Conservation (phyloP, 2,797 vertebrate species). For the Staurois parvus region DNA sequence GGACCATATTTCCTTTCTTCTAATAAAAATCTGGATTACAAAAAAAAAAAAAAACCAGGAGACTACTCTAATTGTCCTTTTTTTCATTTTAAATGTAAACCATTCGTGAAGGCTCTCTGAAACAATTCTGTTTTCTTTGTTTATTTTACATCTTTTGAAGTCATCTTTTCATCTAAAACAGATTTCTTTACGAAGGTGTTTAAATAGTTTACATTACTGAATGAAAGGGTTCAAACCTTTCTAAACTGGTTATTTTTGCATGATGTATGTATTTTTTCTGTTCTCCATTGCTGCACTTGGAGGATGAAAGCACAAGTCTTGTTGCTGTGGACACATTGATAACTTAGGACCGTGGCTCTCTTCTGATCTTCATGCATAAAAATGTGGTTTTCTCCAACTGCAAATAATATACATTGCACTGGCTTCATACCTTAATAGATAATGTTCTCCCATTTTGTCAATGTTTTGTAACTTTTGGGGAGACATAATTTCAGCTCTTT, state of each 20-base stretch:
- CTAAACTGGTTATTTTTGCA: too few relatives aligned
- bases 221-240: too few relatives aligned
- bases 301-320: too few relatives aligned
- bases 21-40: slow-evolving; percentile 49
- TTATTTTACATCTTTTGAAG: slow-evolving; percentile 43
- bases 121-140: slow-evolving; percentile 14
- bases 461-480: too few relatives aligned
- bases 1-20: slow-evolving; percentile 41
- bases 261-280: neutral
- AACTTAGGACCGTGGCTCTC: too few relatives aligned
- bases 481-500: too few relatives aligned
- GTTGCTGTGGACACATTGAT: neutral
- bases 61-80: slow-evolving; percentile 28
- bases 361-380: too few relatives aligned
- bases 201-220: slow-evolving; percentile 14
- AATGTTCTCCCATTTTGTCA: too few relatives aligned
- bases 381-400: too few relatives aligned
- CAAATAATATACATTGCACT: too few relatives aligned
- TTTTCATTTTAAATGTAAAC: slow-evolving; percentile 52
- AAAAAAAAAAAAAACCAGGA: neutral
- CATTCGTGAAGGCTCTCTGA: slow-evolving; percentile 41
- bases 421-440: too few relatives aligned
- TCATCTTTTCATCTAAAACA: slow-evolving; percentile 28
- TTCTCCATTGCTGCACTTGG: too few relatives aligned
- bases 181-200: slow-evolving; percentile 6